phyloP scores from a whole-genome alignment of 2,888 invertebrate genomes.

The Litoditis marina region DNA sequence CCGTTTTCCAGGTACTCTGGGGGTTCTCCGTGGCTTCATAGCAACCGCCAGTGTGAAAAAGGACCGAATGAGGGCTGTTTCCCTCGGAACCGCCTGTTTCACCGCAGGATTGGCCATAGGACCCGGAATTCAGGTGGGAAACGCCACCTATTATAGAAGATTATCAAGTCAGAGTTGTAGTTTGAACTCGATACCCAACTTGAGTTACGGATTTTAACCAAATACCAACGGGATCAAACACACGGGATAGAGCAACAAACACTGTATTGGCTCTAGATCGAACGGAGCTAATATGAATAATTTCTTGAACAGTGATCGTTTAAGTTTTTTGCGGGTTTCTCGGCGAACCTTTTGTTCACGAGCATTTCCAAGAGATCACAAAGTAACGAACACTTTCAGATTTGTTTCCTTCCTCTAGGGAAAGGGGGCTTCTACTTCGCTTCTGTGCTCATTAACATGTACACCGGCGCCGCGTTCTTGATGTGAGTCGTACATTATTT shows the following conservation, averaged over 20 bases:
- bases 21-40: constrained; percentile 32
- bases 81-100: constrained; percentile 38
- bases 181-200: too few species aligned
- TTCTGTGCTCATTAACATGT: constrained; percentile 33
- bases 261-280: too few species aligned
- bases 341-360: too few species aligned
- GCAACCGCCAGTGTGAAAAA: constrained; percentile 38
- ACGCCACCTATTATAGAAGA: neutral
- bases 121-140: constrained; percentile 35
- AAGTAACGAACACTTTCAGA: neutral
- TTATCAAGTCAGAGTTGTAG: too few species aligned
- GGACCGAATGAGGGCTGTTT: constrained; percentile 38
- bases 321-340: too few species aligned
- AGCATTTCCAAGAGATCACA: too few species aligned
- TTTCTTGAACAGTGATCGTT: too few species aligned
- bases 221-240: neutral
- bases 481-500: constrained; percentile 19
- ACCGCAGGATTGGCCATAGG: constrained; percentile 39
- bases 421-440: constrained; percentile 13
- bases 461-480: constrained; percentile 35
- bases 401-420: constrained; percentile 13
- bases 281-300: too few species aligned
- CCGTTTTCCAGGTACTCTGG: constrained; percentile 26
- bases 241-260: neutral
- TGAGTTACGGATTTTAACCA: too few species aligned